Evolutionary conservation across 2,797 vertebrate genomes (phyloP), one percentile per base, ranked within the genome.

Genomic region (Sternotherus odoratus): DNA sequence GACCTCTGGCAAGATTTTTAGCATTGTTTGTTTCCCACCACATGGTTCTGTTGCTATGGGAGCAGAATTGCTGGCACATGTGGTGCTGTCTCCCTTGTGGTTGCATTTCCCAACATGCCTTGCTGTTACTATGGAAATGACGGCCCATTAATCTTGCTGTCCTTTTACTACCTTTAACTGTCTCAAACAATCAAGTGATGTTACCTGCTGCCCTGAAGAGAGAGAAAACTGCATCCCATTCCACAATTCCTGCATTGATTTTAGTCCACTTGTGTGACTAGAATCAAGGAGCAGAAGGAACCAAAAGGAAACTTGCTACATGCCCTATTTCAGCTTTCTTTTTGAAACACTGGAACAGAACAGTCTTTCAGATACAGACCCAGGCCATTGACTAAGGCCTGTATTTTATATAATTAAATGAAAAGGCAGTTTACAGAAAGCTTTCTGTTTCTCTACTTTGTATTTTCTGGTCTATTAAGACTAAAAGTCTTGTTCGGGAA

Each of bases 101-200:
- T 69, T 91, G 79, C 5, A 19, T 89, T 93, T 96, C 96, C 96
- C 96, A 95, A 82, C 87, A 86, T 96, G 96, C 95, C 91, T 96
- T 96, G 95, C 94, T 94, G 93, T 94, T 95, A 90, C 96, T 95
- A 94, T 94, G 93, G 96, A 97, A 97, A 97, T 96, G 82, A 86
- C 88, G 96, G 90, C 83, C 93, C 93, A 94, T 95, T 96, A 94
- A 96, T 96, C 94, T 95, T 93, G 66, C 92, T 96, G 93, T 95
- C 94, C 92, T 96, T 95, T 95, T 88, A 92, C 90, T 86, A 94
- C 94, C 94, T 87, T 93, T 96, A 93, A 89, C 90, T 94, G 92
- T 96, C 93, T 96, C 83, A 95, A 92, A 92, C 86, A 97, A 96
- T 96, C 93, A 97, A 96, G 90, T 53, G 90, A 91, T 88, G 89